A percentile compares a stretch with the other conserved stretches of the same genome.
phyloP scores from a whole-genome alignment of 2,888 invertebrate species.

The Drosophila leonis region DNA sequence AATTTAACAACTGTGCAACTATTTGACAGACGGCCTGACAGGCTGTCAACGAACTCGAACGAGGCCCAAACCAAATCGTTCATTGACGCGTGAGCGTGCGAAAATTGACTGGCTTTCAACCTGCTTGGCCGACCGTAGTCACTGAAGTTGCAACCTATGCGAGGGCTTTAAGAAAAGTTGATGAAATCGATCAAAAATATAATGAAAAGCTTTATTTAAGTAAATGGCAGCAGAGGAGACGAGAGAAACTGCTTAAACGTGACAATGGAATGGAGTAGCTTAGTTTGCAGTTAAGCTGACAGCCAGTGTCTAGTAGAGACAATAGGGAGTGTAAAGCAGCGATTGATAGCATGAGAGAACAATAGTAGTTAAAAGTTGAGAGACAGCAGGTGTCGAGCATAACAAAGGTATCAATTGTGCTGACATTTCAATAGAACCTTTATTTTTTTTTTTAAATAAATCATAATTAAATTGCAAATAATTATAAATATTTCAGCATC shows the following conservation, averaged over 20 bases:
- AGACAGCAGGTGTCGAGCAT: neutral
- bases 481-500: too few relatives aligned
- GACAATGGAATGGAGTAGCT: neutral
- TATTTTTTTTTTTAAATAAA: too few relatives aligned
- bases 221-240: too few relatives aligned
- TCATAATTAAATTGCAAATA: too few relatives aligned
- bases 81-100: conserved; percentile 69
- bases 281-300: neutral
- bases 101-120: conserved; percentile 73
- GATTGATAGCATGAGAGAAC: neutral
- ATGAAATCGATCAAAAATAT: neutral
- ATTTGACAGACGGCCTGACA: conserved; percentile 65
- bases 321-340: neutral
- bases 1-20: conserved; percentile 76
- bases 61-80: conserved; percentile 56
- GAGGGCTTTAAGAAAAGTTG: conserved; percentile 24
- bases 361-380: neutral
- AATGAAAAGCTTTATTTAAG: neutral
- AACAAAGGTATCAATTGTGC: too few relatives aligned
- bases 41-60: conserved; percentile 45
- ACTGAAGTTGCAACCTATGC: conserved; percentile 9
- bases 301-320: neutral
- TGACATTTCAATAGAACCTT: too few relatives aligned
- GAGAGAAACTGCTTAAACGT: neutral
- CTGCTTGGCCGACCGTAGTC: conserved; percentile 11